Base-by-base conservation (phyloP, 1,140 invertebrate species). In the Leucophenga varia region DNA sequence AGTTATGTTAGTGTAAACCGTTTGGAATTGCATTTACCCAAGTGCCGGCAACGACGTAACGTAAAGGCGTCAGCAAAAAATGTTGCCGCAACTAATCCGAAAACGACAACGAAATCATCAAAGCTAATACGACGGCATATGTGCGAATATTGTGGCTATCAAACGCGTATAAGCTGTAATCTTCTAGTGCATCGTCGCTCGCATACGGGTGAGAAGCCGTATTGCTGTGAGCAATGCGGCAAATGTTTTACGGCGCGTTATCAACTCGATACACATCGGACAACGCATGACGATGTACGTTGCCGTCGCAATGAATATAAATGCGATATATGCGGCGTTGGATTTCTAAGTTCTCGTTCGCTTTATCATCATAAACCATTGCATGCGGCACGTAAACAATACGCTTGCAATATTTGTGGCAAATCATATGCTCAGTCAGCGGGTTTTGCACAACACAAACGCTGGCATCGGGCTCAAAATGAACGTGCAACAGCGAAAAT, bases 321-420 rank as follows among this genome's bases (percentile, higher is more conserved):
- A 2, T 67, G 64, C 37, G 19, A 35, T n/a, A 52, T 52, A 12
- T 67, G 64, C 14, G 50, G 60, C 17, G 38, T 60, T 13, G 64
- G 64, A n/a, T 67, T 67, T 41, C 32, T 61, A 2, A 65, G 64
- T 49, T 41, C 64, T 0, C 43, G 63, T 13, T 39, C 63, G 2
- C 34, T 65, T 4, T 65, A 65, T 68, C 91, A 91, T 49, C 90
- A 93, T 55, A 78, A 82, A 49, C 77, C 85, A 0, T 88, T 89
- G 58, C 89, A 92, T 65, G 89, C 85, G 4, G 86, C 85, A 2
- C 86, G 86, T 57, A 89, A 90, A 61, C 88, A 89, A 0, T 91
- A 84, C 61, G 73, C 81, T 6, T 93, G 90, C 54, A 86, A 89
- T 13, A 32, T 54, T 17, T 69, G 64, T 22, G 79, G 52, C 8